Conservation (phyloP, 92 coral and sea anemone species). For the Metridium senile region DNA sequence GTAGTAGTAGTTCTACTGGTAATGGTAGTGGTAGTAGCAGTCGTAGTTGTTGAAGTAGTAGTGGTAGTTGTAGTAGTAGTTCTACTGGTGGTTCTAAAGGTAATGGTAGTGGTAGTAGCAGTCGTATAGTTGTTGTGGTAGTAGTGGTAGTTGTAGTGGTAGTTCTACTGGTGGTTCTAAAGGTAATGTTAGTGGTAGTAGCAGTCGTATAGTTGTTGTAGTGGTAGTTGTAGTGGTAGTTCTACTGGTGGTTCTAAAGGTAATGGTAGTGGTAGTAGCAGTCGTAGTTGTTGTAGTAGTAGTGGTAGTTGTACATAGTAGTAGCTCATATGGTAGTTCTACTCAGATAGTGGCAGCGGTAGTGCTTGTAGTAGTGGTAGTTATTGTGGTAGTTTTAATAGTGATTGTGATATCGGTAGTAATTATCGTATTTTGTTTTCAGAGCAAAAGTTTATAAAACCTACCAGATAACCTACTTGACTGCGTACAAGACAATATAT, state of each 20-base stretch:
- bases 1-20: background rate
- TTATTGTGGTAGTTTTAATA: background rate
- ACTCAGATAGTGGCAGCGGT: background rate
- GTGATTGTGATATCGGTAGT: no score
- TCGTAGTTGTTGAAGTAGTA: background rate
- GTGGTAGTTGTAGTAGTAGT: background rate
- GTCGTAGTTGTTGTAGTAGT: background rate
- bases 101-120: background rate
- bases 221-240: background rate
- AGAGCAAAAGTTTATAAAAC: background rate
- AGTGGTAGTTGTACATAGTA: background rate
- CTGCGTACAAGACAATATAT: background rate
- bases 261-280: background rate
- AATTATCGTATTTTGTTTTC: no score
- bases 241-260: background rate
- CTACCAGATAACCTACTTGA: background rate
- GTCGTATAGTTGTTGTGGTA: background rate
- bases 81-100: background rate
- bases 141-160: background rate
- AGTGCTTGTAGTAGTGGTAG: background rate
- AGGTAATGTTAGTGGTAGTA: background rate
- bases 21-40: background rate
- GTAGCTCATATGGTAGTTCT: no score
- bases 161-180: background rate
- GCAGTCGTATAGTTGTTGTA: background rate